Evolutionary conservation across 2,797 vertebrate genomes (phyloP).

Genomic region (Lithobates pipiens): DNA sequence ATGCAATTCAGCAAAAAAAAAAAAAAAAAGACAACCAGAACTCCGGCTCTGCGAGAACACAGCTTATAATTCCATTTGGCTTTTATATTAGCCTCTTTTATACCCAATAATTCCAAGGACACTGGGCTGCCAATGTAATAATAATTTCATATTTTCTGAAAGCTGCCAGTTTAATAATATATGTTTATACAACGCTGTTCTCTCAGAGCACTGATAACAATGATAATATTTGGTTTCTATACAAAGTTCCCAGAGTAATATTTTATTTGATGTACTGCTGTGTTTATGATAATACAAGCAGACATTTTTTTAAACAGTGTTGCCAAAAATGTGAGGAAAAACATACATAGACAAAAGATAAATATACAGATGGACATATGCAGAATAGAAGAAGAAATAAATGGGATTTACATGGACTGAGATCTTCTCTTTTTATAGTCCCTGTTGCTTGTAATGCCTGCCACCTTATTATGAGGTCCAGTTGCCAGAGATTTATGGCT

Average conservation of each 20-base stretch:
- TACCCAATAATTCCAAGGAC: slow-evolving; percentile 36
- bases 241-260: slow-evolving; percentile 40
- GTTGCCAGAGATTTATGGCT: slow-evolving; percentile 6
- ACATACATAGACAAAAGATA: slow-evolving; percentile 38
- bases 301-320: slow-evolving; percentile 7
- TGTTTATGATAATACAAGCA: slow-evolving; percentile 47
- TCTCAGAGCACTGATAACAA: slow-evolving; percentile 51
- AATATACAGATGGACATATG: slow-evolving; percentile 33
- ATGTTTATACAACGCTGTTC: slow-evolving; percentile 55
- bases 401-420: slow-evolving; percentile 23
- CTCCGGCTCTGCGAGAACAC: slow-evolving; percentile 27
- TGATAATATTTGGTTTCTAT: slow-evolving; percentile 49
- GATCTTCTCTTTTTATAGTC: slow-evolving; percentile 4
- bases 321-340: slow-evolving; percentile 41
- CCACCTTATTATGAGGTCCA: neutral
- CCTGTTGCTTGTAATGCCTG: neutral
- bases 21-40: neutral
- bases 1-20: neutral
- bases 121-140: slow-evolving; percentile 44
- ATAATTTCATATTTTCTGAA: slow-evolving; percentile 49
- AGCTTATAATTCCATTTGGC: slow-evolving; percentile 43
- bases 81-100: slow-evolving; percentile 43
- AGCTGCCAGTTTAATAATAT: slow-evolving; percentile 59
- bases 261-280: slow-evolving; percentile 53
- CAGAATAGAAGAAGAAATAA: slow-evolving; percentile 8